phyloP scores from a whole-genome alignment of 2,113 vertebrate species.

The Kobus ellipsiprymnus region DNA sequence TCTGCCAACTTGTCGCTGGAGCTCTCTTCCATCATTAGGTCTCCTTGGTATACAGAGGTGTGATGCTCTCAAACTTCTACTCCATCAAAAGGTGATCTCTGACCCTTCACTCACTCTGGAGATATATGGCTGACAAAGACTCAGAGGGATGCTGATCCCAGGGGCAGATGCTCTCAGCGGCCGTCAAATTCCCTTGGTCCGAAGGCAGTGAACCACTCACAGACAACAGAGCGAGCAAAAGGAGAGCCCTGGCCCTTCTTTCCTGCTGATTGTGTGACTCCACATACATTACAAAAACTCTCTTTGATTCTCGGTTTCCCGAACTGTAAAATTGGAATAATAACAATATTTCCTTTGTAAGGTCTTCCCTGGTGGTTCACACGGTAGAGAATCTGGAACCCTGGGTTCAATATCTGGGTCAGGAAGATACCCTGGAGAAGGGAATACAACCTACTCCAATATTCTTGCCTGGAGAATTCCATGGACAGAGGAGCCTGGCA shows the following conservation, averaged over 20 bases:
- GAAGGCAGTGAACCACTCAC: background rate
- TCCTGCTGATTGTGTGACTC: background rate
- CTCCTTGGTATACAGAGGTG: background rate
- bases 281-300: background rate
- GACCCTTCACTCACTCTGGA: background rate
- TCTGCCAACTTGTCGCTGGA: background rate
- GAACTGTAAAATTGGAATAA: background rate
- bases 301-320: background rate
- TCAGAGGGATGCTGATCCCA: background rate
- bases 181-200: background rate
- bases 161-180: background rate
- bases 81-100: background rate
- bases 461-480: background rate
- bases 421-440: background rate
- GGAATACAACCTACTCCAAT: background rate
- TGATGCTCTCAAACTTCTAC: background rate
- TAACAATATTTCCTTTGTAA: background rate
- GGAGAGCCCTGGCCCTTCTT: background rate
- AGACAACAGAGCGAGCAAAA: background rate
- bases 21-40: background rate
- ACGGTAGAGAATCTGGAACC: background rate
- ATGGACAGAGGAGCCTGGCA: background rate
- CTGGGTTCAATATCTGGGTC: background rate
- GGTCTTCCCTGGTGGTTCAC: background rate
- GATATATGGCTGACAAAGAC: background rate